Evolutionary conservation across 2,888 invertebrate genomes (phyloP).

Genomic region (Mythimna albipuncta): DNA sequence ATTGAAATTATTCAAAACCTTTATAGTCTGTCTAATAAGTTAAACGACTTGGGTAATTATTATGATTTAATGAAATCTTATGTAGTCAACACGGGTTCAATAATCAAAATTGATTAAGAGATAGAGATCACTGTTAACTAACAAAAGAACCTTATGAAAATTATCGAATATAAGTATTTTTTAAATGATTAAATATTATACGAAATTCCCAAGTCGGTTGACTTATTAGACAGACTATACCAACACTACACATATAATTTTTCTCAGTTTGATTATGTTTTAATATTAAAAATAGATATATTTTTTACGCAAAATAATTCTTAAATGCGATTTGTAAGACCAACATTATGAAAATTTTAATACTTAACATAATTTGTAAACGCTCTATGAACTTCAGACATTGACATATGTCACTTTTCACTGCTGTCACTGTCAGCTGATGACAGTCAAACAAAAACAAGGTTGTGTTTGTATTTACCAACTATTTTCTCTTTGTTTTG

Average conservation of each 20-base stretch:
- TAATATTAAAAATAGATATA: accelerated
- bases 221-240: too few relatives aligned
- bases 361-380: constrained; percentile 22
- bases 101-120: too few relatives aligned
- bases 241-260: neutral
- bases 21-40: too few relatives aligned
- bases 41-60: too few relatives aligned
- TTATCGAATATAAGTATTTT: too few relatives aligned
- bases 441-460: neutral
- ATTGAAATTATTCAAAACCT: neutral
- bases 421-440: constrained; percentile 1
- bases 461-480: neutral
- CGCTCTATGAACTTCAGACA: constrained; percentile 2
- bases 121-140: too few relatives aligned
- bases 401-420: neutral
- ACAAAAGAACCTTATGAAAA: too few relatives aligned
- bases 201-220: too few relatives aligned
- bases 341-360: neutral
- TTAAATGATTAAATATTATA: too few relatives aligned
- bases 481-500: neutral
- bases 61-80: too few relatives aligned
- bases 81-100: too few relatives aligned
- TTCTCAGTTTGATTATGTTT: accelerated
- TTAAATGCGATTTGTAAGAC: too few relatives aligned
- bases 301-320: neutral